Base-by-base conservation (phyloP, 1,140 invertebrate species). In the Calosoma granatense region DNA sequence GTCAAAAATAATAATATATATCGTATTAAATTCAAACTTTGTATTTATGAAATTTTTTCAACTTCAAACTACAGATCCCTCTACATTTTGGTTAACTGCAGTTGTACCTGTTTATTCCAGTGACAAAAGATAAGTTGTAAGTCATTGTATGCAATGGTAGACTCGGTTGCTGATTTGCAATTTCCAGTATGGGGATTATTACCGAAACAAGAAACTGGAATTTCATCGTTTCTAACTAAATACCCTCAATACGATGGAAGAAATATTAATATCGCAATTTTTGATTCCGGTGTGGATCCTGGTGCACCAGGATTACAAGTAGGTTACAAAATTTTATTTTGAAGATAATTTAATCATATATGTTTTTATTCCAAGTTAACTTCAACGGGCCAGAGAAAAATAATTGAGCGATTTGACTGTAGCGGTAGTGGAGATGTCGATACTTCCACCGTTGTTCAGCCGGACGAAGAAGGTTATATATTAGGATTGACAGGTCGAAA, bases 241-340 rank as follows among this genome's bases (percentile, higher is more conserved):
- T 87, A 95, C 79, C 93, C 94, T 0, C 78, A 86, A 58, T 97
- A 90, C 73, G 94, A 99, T 82, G 96, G 96, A 6, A 81, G 90
- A 69, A 89, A 86, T 67, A 84, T 90, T 23, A 76, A 89, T 61
- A 95, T 99, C 69, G 97, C 94, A 39, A 92, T 99, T 69, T 86
- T 98, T 59, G 97, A 98, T 77, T 96, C 94, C 22, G 97, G 97
- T 15, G 88, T 99, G 56, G 97, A 99, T 80, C 95, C 96, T 30
- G 91, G 90, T 47, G 92, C 94, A 14, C 81, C 87, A 57, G 96
- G 95, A 57, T 80, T 99, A 63, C 85, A 95, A 85, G 94, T 97
- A 79, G 75, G 70, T 53, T 9, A 53, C 51, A 54, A n/a, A 43
- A 1, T 53, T 56, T 54, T 58, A 14, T 47, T 47, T 47, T 20